These are phyloP conservation scores for Vicugna pacos DNA, from an alignment of 2,113 vertebrate genomes.

Conservation along the genomic window DNA sequence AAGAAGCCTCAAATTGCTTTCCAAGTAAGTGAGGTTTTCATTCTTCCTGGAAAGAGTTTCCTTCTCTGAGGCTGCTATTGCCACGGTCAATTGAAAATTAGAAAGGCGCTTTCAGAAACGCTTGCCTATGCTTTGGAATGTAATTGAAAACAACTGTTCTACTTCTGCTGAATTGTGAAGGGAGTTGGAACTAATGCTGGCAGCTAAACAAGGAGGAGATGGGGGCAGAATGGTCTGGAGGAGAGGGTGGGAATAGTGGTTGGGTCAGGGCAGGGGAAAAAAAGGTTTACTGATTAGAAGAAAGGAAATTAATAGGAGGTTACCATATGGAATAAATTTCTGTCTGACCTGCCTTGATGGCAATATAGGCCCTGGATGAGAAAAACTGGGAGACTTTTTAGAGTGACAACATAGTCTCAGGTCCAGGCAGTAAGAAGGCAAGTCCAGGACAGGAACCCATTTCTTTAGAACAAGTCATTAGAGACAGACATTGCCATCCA, in stretches of 20 bases:
- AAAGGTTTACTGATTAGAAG: constrained; percentile 37
- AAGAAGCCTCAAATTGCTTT: constrained; percentile 24
- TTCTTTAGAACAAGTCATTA: neutral
- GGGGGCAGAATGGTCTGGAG: neutral
- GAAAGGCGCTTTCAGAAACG: constrained; percentile 60
- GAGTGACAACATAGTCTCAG: neutral
- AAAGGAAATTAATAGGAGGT: constrained; percentile 29
- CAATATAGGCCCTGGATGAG: neutral
- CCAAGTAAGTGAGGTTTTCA: constrained; percentile 31
- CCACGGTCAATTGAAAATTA: constrained; percentile 58
- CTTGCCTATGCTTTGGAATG: constrained; percentile 44
- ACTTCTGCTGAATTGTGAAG: neutral
- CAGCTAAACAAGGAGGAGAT: neutral
- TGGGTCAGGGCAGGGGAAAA: neutral
- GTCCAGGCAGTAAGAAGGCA: neutral
- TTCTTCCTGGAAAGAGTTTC: constrained; percentile 73
- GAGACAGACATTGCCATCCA: neutral
- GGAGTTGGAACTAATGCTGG: neutral
- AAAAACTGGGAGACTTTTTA: neutral
- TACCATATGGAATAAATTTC: constrained; percentile 44
- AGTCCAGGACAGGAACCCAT: neutral
- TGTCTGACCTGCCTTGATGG: neutral
- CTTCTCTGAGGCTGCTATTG: constrained; percentile 52
- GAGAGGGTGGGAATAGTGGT: neutral
- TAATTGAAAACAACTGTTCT: constrained; percentile 73